phyloP scores from a whole-genome alignment of 2,113 vertebrate species.

The Cyprinodon tularosa region DNA sequence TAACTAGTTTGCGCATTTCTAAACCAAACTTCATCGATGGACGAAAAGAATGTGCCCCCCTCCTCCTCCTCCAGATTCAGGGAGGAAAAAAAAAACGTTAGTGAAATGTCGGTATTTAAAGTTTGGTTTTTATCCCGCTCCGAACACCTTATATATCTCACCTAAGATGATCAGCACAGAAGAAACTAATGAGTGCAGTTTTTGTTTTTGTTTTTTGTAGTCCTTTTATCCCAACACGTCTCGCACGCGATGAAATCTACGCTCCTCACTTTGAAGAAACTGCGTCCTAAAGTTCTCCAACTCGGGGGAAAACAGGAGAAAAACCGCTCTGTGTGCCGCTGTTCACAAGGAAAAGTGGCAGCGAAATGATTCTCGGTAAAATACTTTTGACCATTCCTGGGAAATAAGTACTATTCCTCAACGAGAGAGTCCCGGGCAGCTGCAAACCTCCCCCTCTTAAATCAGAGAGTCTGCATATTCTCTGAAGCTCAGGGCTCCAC shows the following conservation, averaged over 20 bases:
- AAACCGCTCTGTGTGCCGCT: neutral
- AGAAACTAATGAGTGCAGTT: conserved; percentile 13
- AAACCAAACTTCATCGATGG: conserved; percentile 33
- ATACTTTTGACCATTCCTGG: conserved; percentile 47
- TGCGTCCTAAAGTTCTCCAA: conserved; percentile 37
- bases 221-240: conserved; percentile 64
- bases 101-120: neutral
- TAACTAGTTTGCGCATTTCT: conserved; percentile 50
- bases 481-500: neutral
- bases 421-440: conserved; percentile 55
- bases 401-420: conserved; percentile 51
- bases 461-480: conserved; percentile 61
- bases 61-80: neutral
- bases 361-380: conserved; percentile 6
- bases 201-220: neutral
- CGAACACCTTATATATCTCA: neutral
- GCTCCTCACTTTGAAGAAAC: conserved; percentile 42
- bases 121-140: neutral
- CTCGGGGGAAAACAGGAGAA: neutral
- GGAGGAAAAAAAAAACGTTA: conserved; percentile 1
- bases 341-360: neutral
- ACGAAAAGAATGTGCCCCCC: conserved; percentile 3
- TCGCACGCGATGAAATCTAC: conserved; percentile 43
- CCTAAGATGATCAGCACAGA: conserved; percentile 12
- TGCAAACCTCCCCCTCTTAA: conserved; percentile 68